A percentile compares a stretch with the other conserved stretches of the same genome.
These are phyloP conservation scores for Sinopyrophorus schimmeli DNA, from an alignment of 2,888 invertebrate genomes.

Conservation along the genomic window DNA sequence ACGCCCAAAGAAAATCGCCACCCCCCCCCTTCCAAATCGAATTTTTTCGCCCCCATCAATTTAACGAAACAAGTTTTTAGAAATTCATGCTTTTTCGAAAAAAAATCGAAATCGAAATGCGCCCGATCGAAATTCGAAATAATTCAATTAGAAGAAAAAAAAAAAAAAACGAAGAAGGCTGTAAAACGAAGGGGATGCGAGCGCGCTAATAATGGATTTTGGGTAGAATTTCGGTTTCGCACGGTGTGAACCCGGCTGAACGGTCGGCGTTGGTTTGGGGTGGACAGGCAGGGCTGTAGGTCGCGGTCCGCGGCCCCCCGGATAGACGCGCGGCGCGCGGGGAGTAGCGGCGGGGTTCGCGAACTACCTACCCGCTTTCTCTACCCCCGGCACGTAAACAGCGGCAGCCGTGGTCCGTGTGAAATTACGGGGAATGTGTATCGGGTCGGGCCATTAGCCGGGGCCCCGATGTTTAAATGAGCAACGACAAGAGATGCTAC, in stretches of 20 bases:
- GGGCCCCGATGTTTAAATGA: conserved; percentile 42
- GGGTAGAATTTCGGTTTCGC: conserved; percentile 28
- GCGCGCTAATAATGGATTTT: conserved; percentile 7
- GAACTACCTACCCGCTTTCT: conserved; percentile 42
- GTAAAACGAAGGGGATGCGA: not conserved
- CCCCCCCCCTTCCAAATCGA: too few relatives aligned
- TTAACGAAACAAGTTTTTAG: too few relatives aligned
- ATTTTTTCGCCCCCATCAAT: too few relatives aligned
- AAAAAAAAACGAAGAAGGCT: too few relatives aligned
- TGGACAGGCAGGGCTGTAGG: conserved; percentile 44
- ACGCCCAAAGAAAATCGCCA: too few relatives aligned
- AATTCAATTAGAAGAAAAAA: too few relatives aligned
- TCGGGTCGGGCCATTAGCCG: conserved; percentile 40
- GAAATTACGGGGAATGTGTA: conserved; percentile 46
- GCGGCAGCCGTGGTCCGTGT: conserved; percentile 44
- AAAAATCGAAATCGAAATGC: too few relatives aligned
- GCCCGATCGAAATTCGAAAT: too few relatives aligned
- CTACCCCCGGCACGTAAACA: conserved; percentile 39
- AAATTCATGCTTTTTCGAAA: too few relatives aligned
- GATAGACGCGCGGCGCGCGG: conserved; percentile 33
- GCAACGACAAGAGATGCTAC: conserved; percentile 41
- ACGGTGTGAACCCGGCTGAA: conserved; percentile 31
- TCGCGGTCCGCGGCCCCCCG: conserved; percentile 43
- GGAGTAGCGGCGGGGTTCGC: conserved; percentile 41
- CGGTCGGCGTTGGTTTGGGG: conserved; percentile 40